phyloP scores from a whole-genome alignment of 2,888 invertebrate species.

The Matsumyia berberina region DNA sequence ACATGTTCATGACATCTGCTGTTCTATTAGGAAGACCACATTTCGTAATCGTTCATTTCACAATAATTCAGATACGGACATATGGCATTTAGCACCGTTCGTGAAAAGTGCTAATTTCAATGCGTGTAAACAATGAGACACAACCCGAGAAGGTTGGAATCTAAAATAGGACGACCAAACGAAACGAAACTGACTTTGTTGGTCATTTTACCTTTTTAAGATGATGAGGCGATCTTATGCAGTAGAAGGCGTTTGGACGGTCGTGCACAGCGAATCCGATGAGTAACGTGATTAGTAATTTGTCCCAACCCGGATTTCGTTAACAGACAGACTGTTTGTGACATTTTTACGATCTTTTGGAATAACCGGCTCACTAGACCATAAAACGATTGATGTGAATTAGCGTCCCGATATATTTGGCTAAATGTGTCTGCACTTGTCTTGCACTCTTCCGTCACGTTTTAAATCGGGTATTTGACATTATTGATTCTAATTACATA shows the following conservation, averaged over 20 bases:
- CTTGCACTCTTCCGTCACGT: no score
- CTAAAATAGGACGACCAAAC: neutral
- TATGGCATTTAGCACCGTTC: constrained; percentile 12
- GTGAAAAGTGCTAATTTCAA: constrained; percentile 18
- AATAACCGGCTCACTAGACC: constrained; percentile 8
- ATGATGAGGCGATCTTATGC: constrained; percentile 17
- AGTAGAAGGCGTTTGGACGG: neutral
- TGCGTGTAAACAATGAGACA: constrained; percentile 1
- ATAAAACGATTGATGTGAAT: constrained; percentile 22
- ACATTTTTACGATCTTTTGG: constrained; percentile 8
- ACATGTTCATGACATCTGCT: neutral
- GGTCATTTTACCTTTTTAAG: neutral
- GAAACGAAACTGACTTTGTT: neutral
- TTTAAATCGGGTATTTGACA: no score
- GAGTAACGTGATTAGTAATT: constrained; percentile 27
- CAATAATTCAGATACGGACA: neutral
- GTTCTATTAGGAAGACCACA: neutral
- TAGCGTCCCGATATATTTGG: neutral
- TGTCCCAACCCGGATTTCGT: constrained; percentile 36
- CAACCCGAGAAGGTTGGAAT: neutral
- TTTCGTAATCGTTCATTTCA: neutral
- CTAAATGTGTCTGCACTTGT: no score
- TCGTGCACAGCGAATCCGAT: neutral
- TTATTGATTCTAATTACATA: no score
- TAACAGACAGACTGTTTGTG: neutral